A percentile compares a stretch with the other conserved stretches of the same genome.
phyloP scores from a whole-genome alignment of 2,797 vertebrate species.

The Nothura maculosa region DNA sequence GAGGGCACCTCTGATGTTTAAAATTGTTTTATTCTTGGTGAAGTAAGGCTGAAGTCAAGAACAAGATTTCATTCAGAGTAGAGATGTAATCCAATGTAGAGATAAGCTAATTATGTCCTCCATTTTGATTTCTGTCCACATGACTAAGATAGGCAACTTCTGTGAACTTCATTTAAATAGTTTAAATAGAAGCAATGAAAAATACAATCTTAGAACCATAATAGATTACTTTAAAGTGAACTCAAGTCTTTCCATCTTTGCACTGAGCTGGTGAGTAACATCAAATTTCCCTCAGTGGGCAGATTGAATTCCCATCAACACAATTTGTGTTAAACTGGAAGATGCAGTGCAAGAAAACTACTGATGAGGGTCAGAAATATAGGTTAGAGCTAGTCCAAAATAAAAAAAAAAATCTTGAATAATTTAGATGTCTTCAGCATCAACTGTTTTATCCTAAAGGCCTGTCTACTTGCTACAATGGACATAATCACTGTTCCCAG shows the following conservation, averaged over 20 bases:
- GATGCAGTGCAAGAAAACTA: background rate
- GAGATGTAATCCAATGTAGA: background rate
- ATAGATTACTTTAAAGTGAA: background rate
- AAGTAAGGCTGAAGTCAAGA: background rate
- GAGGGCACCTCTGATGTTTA: background rate
- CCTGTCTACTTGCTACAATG: background rate
- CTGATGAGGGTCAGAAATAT: background rate
- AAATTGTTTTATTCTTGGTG: background rate
- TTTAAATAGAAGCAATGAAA: background rate
- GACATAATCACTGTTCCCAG: background rate
- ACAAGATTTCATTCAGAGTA: background rate
- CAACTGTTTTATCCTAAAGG: background rate
- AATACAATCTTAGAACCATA: background rate
- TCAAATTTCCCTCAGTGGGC: background rate
- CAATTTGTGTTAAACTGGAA: background rate
- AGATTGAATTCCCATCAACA: background rate
- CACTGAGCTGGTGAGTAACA: background rate
- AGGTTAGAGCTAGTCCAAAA: background rate
- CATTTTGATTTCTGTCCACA: background rate
- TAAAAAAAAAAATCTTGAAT: background rate
- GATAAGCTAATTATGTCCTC: background rate
- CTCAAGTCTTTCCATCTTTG: background rate
- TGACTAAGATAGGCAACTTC: background rate
- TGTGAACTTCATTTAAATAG: background rate
- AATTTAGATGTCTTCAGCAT: background rate